Evolutionary conservation across 2,113 vertebrate genomes (phyloP).

Genomic region (Gymnogyps californianus): DNA sequence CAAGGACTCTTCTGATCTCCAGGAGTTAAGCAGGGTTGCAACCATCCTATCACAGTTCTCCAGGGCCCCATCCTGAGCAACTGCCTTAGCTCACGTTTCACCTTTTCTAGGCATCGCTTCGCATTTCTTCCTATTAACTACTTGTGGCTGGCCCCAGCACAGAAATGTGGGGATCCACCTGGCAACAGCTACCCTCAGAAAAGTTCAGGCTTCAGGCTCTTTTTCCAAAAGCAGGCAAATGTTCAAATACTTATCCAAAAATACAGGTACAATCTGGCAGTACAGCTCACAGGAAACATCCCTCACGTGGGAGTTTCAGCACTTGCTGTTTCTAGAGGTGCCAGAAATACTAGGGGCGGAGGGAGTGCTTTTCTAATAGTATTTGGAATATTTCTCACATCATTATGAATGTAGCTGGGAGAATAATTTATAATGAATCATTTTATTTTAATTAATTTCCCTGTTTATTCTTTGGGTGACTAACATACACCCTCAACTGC

Average conservation of each 20-base stretch:
- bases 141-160: background rate
- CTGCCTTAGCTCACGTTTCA: background rate
- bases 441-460: conserved; percentile 41
- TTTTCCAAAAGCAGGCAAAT: conserved; percentile 14
- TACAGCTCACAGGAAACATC: conserved; percentile 48
- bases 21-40: background rate
- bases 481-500: background rate
- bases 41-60: background rate
- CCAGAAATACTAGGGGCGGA: conserved; percentile 29
- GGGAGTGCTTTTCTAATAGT: conserved; percentile 35
- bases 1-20: background rate
- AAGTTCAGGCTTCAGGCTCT: background rate
- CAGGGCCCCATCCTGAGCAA: background rate
- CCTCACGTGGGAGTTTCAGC: conserved; percentile 44
- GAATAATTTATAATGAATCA: conserved; percentile 38
- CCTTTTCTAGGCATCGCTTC: background rate
- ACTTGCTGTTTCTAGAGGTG: conserved; percentile 55
- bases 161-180: background rate
- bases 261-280: conserved; percentile 42
- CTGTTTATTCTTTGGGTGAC: conserved; percentile 11
- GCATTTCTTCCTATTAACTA: background rate
- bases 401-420: conserved; percentile 26
- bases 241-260: conserved; percentile 32
- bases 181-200: background rate
- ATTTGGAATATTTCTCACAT: conserved; percentile 58